phyloP scores from a whole-genome alignment of 2,888 invertebrate genomes.

The Chrysotoxum bicinctum region DNA sequence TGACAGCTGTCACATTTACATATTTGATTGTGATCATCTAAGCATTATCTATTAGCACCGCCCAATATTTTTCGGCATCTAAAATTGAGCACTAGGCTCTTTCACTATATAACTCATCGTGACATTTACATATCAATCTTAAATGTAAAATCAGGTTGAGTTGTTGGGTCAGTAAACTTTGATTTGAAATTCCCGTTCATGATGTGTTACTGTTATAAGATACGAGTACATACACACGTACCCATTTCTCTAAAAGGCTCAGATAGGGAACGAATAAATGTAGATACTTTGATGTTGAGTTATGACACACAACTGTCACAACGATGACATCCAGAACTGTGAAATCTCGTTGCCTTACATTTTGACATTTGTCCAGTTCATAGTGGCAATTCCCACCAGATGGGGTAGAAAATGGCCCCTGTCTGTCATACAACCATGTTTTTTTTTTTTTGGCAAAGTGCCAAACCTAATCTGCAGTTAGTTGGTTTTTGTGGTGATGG shows the following conservation, averaged over 20 bases:
- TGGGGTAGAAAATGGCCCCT: constrained; percentile 2
- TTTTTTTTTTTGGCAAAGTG: constrained; percentile 26
- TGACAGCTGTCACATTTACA: no score
- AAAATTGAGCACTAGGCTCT: neutral
- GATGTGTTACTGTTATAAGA: neutral
- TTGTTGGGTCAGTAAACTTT: constrained; percentile 39
- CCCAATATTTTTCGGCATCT: neutral
- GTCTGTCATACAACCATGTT: neutral
- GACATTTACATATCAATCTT: neutral
- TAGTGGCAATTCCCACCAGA: constrained; percentile 6
- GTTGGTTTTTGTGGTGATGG: constrained; percentile 1
- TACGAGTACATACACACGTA: neutral
- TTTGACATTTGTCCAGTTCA: constrained; percentile 48
- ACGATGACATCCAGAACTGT: neutral
- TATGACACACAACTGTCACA: constrained; percentile 39
- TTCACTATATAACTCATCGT: neutral
- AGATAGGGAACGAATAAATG: neutral
- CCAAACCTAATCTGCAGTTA: constrained; percentile 53
- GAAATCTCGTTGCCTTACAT: constrained; percentile 19
- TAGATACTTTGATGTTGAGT: constrained; percentile 23
- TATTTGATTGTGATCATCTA: no score
- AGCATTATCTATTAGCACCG: no score
- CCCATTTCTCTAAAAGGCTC: neutral
- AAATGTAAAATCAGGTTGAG: neutral
- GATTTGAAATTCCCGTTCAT: neutral